phyloP scores from a whole-genome alignment of 2,797 vertebrate genomes.

The Mormyrus hasselquistii region DNA sequence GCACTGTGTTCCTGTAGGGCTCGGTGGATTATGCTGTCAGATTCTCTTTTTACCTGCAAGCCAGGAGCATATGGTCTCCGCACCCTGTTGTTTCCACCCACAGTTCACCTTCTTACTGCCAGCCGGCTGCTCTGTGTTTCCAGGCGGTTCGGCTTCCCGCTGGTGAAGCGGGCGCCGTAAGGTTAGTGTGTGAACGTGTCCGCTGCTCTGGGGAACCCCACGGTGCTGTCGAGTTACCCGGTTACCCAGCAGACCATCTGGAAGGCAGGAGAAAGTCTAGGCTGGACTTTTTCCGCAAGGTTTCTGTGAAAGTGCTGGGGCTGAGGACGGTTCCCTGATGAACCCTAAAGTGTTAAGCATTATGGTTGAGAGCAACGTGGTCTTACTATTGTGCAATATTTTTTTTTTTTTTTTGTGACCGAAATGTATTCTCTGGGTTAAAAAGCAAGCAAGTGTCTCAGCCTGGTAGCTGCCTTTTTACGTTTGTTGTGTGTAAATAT shows the following conservation, averaged over 20 bases:
- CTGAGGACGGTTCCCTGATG: background rate
- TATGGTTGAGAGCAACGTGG: conserved; percentile 58
- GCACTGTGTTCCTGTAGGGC: background rate
- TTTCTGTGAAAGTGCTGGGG: background rate
- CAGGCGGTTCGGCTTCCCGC: background rate
- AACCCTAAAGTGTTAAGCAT: conserved; percentile 48
- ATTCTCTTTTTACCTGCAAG: conserved; percentile 12
- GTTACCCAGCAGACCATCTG: background rate
- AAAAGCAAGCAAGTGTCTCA: conserved; percentile 40
- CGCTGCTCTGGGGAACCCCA: background rate
- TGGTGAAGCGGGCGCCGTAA: background rate
- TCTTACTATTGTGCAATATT: conserved; percentile 72
- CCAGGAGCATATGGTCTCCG: background rate
- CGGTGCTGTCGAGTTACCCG: background rate
- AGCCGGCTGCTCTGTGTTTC: background rate
- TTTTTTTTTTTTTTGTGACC: conserved; percentile 67
- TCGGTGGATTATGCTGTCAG: conserved; percentile 36
- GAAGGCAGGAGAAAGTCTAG: background rate
- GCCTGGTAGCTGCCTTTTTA: conserved; percentile 58
- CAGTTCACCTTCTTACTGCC: background rate
- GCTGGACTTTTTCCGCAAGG: background rate
- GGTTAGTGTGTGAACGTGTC: background rate
- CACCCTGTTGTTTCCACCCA: background rate
- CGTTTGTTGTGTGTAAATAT: conserved; percentile 70
- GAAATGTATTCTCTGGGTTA: conserved; percentile 60